Evolutionary conservation across 1,140 invertebrate species (phyloP).

Genomic region (Drosophila pseudoananassae): DNA sequence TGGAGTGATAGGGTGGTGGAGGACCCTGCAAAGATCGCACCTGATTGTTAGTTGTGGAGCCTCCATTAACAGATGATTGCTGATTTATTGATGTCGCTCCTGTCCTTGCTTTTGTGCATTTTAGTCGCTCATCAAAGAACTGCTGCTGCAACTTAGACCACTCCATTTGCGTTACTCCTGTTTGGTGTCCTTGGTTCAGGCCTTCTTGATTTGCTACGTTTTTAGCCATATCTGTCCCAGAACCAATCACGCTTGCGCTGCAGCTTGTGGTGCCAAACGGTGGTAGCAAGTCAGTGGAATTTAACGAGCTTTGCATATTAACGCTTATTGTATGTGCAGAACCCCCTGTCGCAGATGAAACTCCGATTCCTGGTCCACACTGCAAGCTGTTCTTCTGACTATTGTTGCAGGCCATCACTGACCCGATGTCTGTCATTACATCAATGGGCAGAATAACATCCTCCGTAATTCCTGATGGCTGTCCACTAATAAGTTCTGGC

Average conservation of each 20-base stretch:
- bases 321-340: constrained; percentile 22
- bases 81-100: constrained; percentile 11
- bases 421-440: constrained; percentile 60
- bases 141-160: constrained; percentile 96
- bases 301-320: constrained; percentile 35
- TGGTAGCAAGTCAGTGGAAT: constrained; percentile 53
- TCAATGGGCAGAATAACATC: constrained; percentile 53
- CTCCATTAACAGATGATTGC: constrained; percentile 8
- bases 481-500: constrained; percentile 38
- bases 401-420: constrained; percentile 54
- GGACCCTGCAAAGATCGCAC: constrained; percentile 89
- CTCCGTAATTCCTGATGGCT: constrained; percentile 27
- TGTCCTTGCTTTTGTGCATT: constrained; percentile 52
- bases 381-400: constrained; percentile 46
- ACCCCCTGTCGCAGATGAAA: constrained; percentile 8
- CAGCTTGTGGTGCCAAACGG: constrained; percentile 48
- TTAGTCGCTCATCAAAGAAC: constrained; percentile 90
- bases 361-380: constrained; percentile 23
- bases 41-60: constrained; percentile 19
- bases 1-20: constrained; percentile 93
- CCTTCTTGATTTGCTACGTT: constrained; percentile 55
- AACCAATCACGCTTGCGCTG: constrained; percentile 27
- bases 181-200: constrained; percentile 83
- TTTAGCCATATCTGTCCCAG: constrained; percentile 34
- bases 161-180: constrained; percentile 85